Conservation (phyloP, 2,888 invertebrate genomes). For the Meghimatium bilineatum region DNA sequence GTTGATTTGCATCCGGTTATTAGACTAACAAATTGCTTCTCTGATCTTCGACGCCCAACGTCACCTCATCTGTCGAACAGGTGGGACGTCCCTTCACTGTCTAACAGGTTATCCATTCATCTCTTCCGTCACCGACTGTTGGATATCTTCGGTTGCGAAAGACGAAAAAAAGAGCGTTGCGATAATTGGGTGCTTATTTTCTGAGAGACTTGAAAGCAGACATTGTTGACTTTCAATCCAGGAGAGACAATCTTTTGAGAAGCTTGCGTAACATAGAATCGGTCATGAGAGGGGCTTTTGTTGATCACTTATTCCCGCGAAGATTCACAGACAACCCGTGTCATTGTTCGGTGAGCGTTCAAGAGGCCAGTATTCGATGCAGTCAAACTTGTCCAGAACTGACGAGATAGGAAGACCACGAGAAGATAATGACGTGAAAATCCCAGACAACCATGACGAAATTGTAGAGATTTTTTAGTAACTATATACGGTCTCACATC, state of each 20-base stretch:
- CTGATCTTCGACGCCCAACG: neutral
- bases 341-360: neutral
- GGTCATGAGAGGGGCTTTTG: constrained; percentile 9
- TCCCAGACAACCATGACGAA: neutral
- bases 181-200: constrained; percentile 42
- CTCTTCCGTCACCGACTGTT: neutral
- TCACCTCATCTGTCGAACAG: too few species aligned
- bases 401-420: neutral
- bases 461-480: too few species aligned
- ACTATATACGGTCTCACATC: too few species aligned
- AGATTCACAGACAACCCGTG: neutral
- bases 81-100: neutral
- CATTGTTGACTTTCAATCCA: constrained; percentile 39
- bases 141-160: neutral
- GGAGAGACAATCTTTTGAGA: constrained; percentile 4
- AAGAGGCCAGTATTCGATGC: neutral
- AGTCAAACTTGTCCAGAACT: constrained; percentile 1
- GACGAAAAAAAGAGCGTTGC: neutral
- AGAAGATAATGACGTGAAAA: constrained; percentile 31
- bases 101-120: neutral
- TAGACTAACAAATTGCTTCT: neutral
- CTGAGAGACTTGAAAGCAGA: constrained; percentile 11
- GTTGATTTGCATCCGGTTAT: neutral
- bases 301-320: too few species aligned
- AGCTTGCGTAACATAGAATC: constrained; percentile 26